These are phyloP conservation scores for Chloebia gouldiae DNA, from an alignment of 2,113 vertebrate species.

Conservation along the genomic window DNA sequence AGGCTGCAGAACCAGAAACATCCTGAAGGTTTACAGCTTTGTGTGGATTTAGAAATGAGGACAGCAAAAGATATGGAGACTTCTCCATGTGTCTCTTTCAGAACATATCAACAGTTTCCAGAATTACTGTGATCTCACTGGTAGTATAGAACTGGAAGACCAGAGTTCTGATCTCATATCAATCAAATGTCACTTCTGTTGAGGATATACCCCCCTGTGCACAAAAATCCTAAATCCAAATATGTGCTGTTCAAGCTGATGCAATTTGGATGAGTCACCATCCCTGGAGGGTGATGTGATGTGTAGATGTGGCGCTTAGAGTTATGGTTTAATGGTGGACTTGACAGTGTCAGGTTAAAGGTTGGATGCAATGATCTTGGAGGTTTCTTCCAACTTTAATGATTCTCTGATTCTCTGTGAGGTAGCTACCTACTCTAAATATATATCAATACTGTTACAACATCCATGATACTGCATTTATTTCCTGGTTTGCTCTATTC, in stretches of 20 bases:
- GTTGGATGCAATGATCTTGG: fast-evolving
- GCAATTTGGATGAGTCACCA: neutral
- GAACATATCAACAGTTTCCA: neutral
- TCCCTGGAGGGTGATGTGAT: neutral
- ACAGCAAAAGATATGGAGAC: neutral
- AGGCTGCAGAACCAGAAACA: neutral
- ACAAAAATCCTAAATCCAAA: neutral
- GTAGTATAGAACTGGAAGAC: neutral
- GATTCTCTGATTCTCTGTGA: neutral
- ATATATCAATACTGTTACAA: neutral
- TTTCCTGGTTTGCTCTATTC: neutral
- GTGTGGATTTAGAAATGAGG: neutral
- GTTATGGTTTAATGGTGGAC: neutral
- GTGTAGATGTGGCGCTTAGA: neutral
- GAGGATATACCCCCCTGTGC: neutral
- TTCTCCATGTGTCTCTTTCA: fast-evolving
- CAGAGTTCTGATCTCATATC: neutral
- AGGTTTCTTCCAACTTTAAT: neutral
- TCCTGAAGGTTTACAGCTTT: neutral
- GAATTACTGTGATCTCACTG: neutral
- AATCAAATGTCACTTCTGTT: neutral
- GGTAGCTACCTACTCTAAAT: neutral
- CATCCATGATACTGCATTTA: neutral
- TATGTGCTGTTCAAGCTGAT: neutral
- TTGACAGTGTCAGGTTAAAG: neutral